These are phyloP conservation scores for Dendropsophus ebraccatus DNA, from an alignment of 2,113 vertebrate species.

Conservation along the genomic window DNA sequence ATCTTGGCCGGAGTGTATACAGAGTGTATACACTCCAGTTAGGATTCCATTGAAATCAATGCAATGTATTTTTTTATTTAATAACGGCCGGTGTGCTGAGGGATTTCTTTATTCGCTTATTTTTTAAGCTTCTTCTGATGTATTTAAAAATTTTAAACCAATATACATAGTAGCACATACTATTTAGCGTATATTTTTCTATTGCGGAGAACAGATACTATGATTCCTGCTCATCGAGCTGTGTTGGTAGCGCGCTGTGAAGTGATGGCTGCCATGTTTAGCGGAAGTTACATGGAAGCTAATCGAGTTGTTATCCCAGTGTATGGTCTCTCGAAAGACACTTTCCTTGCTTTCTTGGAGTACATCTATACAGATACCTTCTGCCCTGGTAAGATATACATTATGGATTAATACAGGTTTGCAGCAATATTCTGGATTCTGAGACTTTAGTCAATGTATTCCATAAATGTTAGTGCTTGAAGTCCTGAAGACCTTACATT, in stretches of 20 bases:
- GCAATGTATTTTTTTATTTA: too few species aligned
- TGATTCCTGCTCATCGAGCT: conserved; percentile 90
- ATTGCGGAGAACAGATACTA: conserved; percentile 73
- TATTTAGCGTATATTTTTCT: background rate
- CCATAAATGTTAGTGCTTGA: too few species aligned
- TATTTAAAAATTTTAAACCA: background rate
- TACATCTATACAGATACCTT: conserved; percentile 96
- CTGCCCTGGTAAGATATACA: conserved; percentile 84
- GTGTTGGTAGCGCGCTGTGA: conserved; percentile 93
- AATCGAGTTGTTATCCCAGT: conserved; percentile 90
- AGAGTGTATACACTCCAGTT: too few species aligned
- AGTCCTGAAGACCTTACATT: too few species aligned
- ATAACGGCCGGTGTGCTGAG: too few species aligned
- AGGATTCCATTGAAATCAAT: too few species aligned
- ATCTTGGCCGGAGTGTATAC: too few species aligned
- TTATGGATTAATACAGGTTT: too few species aligned
- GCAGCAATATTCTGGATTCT: too few species aligned
- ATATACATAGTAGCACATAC: background rate
- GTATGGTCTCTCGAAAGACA: conserved; percentile 92
- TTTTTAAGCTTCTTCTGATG: too few species aligned
- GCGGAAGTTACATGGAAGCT: conserved; percentile 92
- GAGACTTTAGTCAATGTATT: too few species aligned
- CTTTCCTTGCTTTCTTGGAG: conserved; percentile 94
- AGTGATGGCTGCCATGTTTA: conserved; percentile 98
- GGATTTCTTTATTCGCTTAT: too few species aligned